Evolutionary conservation across 1,140 invertebrate genomes (phyloP).

Genomic region (Onthophagus taurus): DNA sequence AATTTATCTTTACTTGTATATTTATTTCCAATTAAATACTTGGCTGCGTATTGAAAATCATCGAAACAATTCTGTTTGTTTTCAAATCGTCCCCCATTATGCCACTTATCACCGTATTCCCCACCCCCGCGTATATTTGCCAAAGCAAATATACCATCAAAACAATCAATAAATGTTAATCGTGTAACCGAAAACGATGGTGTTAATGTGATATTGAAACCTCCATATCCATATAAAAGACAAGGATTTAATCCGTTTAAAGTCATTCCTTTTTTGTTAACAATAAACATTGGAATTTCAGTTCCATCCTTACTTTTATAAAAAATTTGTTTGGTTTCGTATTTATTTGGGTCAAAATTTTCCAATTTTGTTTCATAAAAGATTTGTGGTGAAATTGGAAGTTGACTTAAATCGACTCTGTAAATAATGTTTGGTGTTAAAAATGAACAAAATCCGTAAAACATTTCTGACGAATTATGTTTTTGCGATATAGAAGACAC

Average conservation of each 20-base stretch:
- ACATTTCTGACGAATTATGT: conserved; percentile 80
- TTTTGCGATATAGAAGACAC: conserved; percentile 77
- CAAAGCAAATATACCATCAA: conserved; percentile 80
- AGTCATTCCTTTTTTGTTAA: conserved; percentile 41
- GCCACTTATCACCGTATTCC: conserved; percentile 97
- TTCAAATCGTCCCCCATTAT: conserved; percentile 79
- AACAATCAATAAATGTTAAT: conserved; percentile 83
- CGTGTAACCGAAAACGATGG: conserved; percentile 76
- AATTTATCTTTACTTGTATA: conserved; percentile 73
- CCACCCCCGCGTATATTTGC: conserved; percentile 94
- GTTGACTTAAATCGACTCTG: conserved; percentile 66
- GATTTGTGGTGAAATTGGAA: conserved; percentile 56
- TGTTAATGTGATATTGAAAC: conserved; percentile 88
- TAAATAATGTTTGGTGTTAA: conserved; percentile 87
- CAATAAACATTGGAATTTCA: conserved; percentile 95
- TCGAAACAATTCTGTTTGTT: conserved; percentile 98
- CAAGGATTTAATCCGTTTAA: conserved; percentile 65
- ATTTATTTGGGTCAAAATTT: conserved; percentile 71
- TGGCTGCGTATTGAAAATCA: conserved; percentile 89
- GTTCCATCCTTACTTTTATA: conserved; percentile 93
- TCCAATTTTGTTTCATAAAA: conserved; percentile 77
- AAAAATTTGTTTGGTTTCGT: conserved; percentile 85
- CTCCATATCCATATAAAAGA: conserved; percentile 93
- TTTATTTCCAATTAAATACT: conserved; percentile 76
- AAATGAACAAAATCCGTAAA: conserved; percentile 91